A percentile compares a stretch with the other conserved stretches of the same genome.
These are phyloP conservation scores for Anthophora plumipes DNA, from an alignment of 2,888 invertebrate species.

Conservation along the genomic window DNA sequence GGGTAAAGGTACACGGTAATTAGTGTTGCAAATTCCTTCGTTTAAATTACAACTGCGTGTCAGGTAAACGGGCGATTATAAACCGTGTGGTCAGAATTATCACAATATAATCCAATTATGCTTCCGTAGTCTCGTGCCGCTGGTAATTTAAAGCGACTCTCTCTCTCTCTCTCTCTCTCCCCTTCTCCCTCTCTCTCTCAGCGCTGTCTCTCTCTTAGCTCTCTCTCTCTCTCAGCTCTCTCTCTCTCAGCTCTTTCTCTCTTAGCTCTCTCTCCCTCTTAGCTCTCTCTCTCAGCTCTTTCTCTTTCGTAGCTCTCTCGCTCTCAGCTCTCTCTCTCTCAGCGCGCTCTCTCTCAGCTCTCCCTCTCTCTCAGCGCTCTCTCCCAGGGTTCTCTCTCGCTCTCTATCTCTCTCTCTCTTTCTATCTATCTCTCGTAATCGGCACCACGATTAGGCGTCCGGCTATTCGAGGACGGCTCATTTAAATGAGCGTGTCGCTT, in stretches of 20 bases:
- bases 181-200: too few relatives aligned
- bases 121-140: constrained; percentile 56
- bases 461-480: constrained; percentile 58
- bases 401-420: not conserved
- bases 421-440: constrained; percentile 44
- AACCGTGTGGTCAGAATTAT: constrained; percentile 53
- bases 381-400: not conserved
- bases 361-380: not conserved
- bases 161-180: too few relatives aligned
- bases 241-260: too few relatives aligned
- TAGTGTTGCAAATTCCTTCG: constrained; percentile 50
- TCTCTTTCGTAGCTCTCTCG: too few relatives aligned
- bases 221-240: too few relatives aligned
- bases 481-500: constrained; percentile 65
- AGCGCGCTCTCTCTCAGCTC: too few relatives aligned
- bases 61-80: constrained; percentile 52
- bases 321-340: not conserved
- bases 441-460: constrained; percentile 52
- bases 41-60: constrained; percentile 47
- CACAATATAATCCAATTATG: constrained; percentile 61
- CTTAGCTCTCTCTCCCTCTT: too few relatives aligned
- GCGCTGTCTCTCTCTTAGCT: too few relatives aligned
- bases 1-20: constrained; percentile 39
- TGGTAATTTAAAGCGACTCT: constrained; percentile 60
- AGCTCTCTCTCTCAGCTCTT: too few relatives aligned